These are phyloP conservation scores for Bolinopsis microptera DNA, from an alignment of 37 sponge, comb jelly and placozoan species.

Conservation along the genomic window DNA sequence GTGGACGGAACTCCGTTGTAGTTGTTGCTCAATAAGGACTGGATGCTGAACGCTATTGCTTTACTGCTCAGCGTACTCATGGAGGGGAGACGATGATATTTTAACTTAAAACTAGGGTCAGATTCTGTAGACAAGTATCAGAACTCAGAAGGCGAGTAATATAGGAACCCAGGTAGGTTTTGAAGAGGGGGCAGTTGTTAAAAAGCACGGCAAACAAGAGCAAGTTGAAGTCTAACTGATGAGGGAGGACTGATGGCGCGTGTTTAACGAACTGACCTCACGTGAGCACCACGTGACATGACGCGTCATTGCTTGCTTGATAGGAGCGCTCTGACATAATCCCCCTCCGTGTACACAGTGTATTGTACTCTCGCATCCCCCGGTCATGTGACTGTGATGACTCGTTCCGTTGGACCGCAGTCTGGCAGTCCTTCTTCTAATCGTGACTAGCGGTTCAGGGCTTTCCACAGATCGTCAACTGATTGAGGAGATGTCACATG, in stretches of 20 bases:
- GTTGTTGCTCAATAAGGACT: not conserved
- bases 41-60: conserved; percentile 63
- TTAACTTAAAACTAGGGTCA: no score
- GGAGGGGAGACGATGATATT: no score
- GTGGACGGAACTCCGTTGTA: conserved; percentile 33
- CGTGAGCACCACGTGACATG: conserved; percentile 15
- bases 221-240: not conserved
- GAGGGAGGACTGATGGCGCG: not conserved
- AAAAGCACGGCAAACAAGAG: not conserved
- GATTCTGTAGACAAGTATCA: no score
- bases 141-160: no score
- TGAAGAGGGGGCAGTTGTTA: not conserved
- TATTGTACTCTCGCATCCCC: not conserved
- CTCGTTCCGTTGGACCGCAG: no score
- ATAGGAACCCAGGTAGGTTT: no score
- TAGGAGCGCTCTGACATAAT: conserved; percentile 17
- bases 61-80: conserved; percentile 57
- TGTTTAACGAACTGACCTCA: conserved; percentile 60
- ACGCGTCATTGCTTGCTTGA: conserved; percentile 66
- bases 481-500: no score
- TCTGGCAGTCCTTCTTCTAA: no score
- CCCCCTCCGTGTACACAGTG: not conserved
- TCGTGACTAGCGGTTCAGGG: no score
- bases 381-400: not conserved
- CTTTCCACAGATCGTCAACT: no score